These are phyloP conservation scores for Psittacus erithacus DNA, from an alignment of 2,113 vertebrate genomes.

Conservation along the genomic window DNA sequence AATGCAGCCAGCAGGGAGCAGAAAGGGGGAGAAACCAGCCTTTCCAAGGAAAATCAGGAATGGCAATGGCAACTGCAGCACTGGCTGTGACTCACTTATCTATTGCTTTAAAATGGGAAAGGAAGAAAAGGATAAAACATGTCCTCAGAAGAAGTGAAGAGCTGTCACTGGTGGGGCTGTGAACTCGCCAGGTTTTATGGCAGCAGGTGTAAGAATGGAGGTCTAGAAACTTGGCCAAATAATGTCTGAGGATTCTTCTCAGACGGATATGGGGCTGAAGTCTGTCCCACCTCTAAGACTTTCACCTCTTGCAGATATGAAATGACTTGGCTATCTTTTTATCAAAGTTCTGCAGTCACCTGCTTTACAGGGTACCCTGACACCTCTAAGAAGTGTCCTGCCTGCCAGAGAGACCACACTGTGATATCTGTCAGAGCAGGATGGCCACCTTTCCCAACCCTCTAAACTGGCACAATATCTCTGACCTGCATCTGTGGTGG, in stretches of 20 bases:
- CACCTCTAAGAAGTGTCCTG: neutral
- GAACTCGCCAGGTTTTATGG: neutral
- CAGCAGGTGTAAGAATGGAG: neutral
- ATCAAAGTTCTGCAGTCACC: neutral
- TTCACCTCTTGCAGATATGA: neutral
- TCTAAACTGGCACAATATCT: neutral
- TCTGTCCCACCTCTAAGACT: neutral
- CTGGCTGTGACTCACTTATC: neutral
- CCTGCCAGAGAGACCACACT: neutral
- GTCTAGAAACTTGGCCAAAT: neutral
- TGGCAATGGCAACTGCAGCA: neutral
- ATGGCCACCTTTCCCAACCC: neutral
- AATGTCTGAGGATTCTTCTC: neutral
- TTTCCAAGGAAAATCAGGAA: neutral
- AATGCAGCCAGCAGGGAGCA: neutral
- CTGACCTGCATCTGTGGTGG: neutral
- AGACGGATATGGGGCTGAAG: neutral
- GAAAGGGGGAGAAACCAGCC: neutral
- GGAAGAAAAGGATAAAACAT: neutral
- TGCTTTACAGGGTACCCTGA: neutral
- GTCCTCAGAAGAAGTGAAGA: neutral
- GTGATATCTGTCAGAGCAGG: neutral
- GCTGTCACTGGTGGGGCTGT: neutral
- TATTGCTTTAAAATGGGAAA: neutral
- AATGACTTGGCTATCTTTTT: neutral